Percentiles rank a stretch among this genome's conserved stretches.
Conservation (phyloP, 2,113 vertebrate genomes). For the Pongo pygmaeus region DNA sequence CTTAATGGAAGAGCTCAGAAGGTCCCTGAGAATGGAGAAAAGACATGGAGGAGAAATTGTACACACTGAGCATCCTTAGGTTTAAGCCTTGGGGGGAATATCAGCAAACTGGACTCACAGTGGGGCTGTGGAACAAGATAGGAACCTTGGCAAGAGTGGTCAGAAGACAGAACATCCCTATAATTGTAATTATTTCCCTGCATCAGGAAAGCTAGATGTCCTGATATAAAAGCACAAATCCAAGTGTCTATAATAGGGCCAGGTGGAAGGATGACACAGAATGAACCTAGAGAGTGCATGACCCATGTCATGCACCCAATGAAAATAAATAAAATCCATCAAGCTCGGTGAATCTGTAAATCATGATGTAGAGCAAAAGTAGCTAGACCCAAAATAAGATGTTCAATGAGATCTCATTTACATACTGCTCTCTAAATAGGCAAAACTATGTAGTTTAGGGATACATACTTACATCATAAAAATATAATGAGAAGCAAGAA, state of each 20-base stretch:
- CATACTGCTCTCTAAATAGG: neutral
- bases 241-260: neutral
- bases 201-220: neutral
- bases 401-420: neutral
- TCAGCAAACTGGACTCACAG: neutral
- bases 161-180: neutral
- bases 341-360: neutral
- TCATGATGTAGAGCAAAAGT: neutral
- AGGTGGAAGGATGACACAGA: neutral
- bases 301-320: neutral
- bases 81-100: neutral
- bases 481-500: neutral
- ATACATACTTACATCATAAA: neutral
- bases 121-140: neutral
- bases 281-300: neutral
- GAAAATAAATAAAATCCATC: neutral
- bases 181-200: neutral
- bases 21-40: neutral
- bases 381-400: neutral
- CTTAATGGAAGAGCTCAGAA: neutral
- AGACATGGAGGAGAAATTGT: neutral
- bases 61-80: neutral
- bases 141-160: neutral
- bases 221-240: constrained; percentile 24
- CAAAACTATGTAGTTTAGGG: neutral